A percentile compares a stretch with the other conserved stretches of the same genome.
Conservation (phyloP, 2,888 invertebrate species). For the Arge pagana region DNA sequence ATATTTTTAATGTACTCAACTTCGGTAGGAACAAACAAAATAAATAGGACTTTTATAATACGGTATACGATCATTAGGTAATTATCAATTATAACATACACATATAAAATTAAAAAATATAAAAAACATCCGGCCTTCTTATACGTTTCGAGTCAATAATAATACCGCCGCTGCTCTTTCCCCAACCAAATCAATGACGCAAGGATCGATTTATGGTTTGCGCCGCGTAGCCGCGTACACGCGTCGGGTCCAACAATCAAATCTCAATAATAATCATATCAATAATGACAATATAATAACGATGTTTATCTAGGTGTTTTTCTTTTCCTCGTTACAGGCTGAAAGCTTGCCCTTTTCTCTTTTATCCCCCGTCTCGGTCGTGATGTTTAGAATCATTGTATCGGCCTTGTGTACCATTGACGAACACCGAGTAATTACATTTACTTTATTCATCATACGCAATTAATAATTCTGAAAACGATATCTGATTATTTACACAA, state of each 20-base stretch:
- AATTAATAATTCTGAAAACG: constrained; percentile 15
- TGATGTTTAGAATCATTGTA: not conserved
- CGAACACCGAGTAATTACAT: constrained; percentile 29
- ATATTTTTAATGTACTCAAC: constrained; percentile 42
- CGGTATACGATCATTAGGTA: constrained; percentile 45
- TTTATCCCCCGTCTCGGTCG: not conserved
- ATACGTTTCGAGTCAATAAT: constrained; percentile 31
- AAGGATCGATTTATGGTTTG: too few species aligned
- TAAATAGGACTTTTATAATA: constrained; percentile 46
- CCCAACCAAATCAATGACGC: too few species aligned
- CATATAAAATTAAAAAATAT: constrained; percentile 56
- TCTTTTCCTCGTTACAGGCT: too few species aligned
- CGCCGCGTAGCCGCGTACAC: constrained; percentile 4
- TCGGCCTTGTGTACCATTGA: constrained; percentile 11
- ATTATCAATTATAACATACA: constrained; percentile 49
- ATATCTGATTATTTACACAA: constrained; percentile 49
- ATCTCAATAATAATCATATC: not conserved
- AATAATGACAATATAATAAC: not conserved
- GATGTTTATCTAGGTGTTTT: not conserved
- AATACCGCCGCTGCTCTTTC: constrained; percentile 32
- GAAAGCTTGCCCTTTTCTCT: not conserved
- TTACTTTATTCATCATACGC: constrained; percentile 29
- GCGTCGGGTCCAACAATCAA: constrained; percentile 5
- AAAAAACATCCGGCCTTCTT: constrained; percentile 45
- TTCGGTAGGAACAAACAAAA: constrained; percentile 55